phyloP scores from a whole-genome alignment of 2,113 vertebrate species.

The Brachionichthys hirsutus region DNA sequence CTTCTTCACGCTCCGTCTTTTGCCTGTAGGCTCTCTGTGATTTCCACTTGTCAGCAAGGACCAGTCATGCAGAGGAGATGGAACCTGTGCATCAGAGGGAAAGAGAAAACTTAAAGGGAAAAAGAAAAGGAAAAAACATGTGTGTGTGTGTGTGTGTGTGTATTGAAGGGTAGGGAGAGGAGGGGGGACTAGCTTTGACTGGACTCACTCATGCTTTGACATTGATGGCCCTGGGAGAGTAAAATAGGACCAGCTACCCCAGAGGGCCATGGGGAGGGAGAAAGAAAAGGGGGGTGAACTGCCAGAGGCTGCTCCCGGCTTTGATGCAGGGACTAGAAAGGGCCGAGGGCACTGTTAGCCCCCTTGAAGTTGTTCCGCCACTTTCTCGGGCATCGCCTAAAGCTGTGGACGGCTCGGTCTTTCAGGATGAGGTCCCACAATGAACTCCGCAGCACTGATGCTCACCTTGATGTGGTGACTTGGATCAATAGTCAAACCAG shows the following conservation, averaged over 20 bases:
- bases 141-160: constrained; percentile 17
- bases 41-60: constrained; percentile 73
- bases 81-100: constrained; percentile 65
- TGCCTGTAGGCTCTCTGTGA: constrained; percentile 67
- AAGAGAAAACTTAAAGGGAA: constrained; percentile 58
- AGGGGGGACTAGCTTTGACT: constrained; percentile 62
- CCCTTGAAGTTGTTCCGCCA: constrained; percentile 79
- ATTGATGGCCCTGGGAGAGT: constrained; percentile 70
- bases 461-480: constrained; percentile 79
- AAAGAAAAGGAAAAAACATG: constrained; percentile 25
- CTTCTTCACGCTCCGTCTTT: constrained; percentile 65
- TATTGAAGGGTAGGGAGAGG: not conserved
- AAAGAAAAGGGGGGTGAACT: constrained; percentile 49
- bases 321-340: constrained; percentile 77
- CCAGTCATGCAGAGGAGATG: constrained; percentile 72
- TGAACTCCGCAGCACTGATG: constrained; percentile 62
- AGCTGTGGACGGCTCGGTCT: constrained; percentile 71
- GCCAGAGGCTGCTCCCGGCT: constrained; percentile 72
- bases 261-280: constrained; percentile 47
- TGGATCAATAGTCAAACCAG: constrained; percentile 75
- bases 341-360: constrained; percentile 70
- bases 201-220: constrained; percentile 75
- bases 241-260: constrained; percentile 69
- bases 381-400: constrained; percentile 73
- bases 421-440: constrained; percentile 71